These are phyloP conservation scores for Sebastes taczanowskii DNA, from an alignment of 2,797 vertebrate species.

Conservation along the genomic window DNA sequence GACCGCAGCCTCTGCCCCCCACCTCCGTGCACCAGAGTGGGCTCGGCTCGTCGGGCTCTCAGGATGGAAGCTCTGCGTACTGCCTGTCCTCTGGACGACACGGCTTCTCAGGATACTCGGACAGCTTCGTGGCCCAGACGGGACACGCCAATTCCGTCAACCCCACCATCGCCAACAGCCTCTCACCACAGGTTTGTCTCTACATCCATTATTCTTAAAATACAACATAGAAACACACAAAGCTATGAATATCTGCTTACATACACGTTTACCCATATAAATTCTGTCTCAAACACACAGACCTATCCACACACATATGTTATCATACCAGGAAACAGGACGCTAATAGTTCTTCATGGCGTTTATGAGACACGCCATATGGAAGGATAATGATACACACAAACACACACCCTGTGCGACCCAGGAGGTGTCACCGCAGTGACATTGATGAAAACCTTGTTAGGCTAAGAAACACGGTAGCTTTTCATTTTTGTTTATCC, in stretches of 20 bases:
- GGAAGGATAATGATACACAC: slow-evolving; percentile 34
- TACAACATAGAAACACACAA: neutral
- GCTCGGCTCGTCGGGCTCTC: slow-evolving; percentile 84
- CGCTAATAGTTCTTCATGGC: neutral
- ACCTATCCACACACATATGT: neutral
- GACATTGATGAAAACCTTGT: slow-evolving; percentile 72
- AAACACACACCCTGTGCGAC: slow-evolving; percentile 32
- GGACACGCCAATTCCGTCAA: slow-evolving; percentile 93
- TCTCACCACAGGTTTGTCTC: slow-evolving; percentile 95
- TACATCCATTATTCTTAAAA: neutral
- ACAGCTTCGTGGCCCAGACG: slow-evolving; percentile 91
- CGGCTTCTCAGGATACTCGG: slow-evolving; percentile 97
- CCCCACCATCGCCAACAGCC: slow-evolving; percentile 93
- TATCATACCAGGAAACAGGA: neutral
- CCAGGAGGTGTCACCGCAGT: slow-evolving; percentile 41
- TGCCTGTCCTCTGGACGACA: slow-evolving; percentile 93
- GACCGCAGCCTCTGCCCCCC: slow-evolving; percentile 97
- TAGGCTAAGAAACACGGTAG: slow-evolving; percentile 61
- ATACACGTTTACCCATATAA: neutral
- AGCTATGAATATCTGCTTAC: neutral
- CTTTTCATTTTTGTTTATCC: slow-evolving; percentile 74
- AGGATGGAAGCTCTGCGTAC: slow-evolving; percentile 91
- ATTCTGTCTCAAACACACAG: neutral
- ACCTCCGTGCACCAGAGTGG: slow-evolving; percentile 94
- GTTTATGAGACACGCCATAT: slow-evolving; percentile 40